Percentiles rank a stretch among this genome's conserved stretches.
These are phyloP conservation scores for Picus viridis DNA, from an alignment of 2,797 vertebrate species.

Conservation along the genomic window DNA sequence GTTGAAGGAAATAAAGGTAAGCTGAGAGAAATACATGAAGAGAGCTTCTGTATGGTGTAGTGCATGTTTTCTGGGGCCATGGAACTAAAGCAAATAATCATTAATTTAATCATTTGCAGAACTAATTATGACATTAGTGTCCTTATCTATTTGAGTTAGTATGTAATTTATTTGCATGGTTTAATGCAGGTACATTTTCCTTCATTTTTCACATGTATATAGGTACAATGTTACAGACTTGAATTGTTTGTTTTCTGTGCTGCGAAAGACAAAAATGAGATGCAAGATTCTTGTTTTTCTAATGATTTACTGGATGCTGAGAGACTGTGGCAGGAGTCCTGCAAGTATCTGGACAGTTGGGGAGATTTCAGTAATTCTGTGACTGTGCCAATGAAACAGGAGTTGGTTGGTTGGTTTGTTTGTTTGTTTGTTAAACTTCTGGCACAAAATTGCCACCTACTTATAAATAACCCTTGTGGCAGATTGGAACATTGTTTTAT, in stretches of 20 bases:
- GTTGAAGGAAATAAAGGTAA: neutral
- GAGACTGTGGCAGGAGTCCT: neutral
- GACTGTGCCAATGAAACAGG: slow-evolving; percentile 3
- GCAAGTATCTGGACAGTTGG: neutral
- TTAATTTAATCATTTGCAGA: neutral
- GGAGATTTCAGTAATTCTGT: neutral
- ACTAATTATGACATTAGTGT: neutral
- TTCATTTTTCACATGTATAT: neutral
- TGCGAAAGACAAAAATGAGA: neutral
- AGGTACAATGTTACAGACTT: neutral
- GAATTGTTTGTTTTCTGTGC: neutral
- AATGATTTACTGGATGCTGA: neutral
- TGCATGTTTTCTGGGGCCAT: neutral
- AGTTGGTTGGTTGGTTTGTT: neutral
- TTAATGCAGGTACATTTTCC: neutral
- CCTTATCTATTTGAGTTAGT: neutral
- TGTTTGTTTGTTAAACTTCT: slow-evolving; percentile 47
- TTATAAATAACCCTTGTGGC: slow-evolving; percentile 40
- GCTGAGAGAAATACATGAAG: neutral
- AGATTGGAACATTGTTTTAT: slow-evolving; percentile 47
- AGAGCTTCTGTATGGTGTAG: neutral
- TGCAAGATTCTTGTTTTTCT: neutral
- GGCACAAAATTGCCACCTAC: slow-evolving; percentile 39
- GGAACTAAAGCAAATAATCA: fast-evolving
- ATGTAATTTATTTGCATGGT: neutral